Evolutionary conservation across 2,888 invertebrate species (phyloP), one percentile per base, ranked within the genome.

Genomic region (Prenolepis imparis): DNA sequence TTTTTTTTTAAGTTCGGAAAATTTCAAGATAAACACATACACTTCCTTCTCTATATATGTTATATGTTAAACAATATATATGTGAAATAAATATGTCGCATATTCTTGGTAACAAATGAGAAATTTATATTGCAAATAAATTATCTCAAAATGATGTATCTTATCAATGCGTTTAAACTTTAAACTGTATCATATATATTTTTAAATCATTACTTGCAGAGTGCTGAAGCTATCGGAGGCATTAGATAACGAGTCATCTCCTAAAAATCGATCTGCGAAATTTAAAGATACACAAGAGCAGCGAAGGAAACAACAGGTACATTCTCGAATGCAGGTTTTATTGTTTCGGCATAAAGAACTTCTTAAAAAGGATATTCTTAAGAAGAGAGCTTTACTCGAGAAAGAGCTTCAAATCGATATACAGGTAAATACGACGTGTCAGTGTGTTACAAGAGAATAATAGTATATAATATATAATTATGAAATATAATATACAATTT

Each of bases 361-460:
- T 90, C 96, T 99, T 68, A 98, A 98, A 95, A 98, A 98, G 93
- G 98, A 98, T 92, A 99, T 99, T 88, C 96, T 98, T 86, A 97
- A 98, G 92, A 99, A 99, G 93, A 96, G 99, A 89, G 98, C 98
- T 1, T 95, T 98, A 21, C 96, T 99, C 81, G 98, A 98, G 93
- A 98, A 98, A 91, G 98, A 98, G 94, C 96, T 99, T 83, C 98
- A 98, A 92, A 97, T 97, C 87, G 98, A 98, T 94, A 98, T 99
- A 93, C 98, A 98, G 96, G 97, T 97, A 89, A 84, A 48, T 36
- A 12, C 67, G 48, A 48, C 9, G 11, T 12, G 12, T 8, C 11
- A 18, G 8, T 48, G n/a, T 44, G 24, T 72, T n/a, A 24, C 12
- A 36, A 63, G 4, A 63, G 4, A 44, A 52, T 24, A n/a, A 8